Evolutionary conservation across 2,113 vertebrate genomes (phyloP).

Genomic region (Hemicordylus capensis): DNA sequence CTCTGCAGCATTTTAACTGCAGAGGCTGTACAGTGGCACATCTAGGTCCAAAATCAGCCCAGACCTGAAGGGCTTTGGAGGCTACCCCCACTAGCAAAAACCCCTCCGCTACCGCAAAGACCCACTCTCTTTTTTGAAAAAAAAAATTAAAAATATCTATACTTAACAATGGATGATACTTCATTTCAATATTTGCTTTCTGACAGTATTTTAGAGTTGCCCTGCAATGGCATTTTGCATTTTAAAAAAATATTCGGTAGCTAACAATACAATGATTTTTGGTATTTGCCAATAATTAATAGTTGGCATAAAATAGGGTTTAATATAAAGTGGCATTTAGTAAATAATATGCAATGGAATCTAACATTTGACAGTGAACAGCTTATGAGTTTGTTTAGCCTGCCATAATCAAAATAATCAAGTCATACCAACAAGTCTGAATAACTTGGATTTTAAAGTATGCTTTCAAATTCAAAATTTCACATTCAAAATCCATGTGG

Average conservation of each 20-base stretch:
- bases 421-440: background rate
- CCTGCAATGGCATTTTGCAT: background rate
- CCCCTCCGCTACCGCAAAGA: no score
- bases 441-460: background rate
- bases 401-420: background rate
- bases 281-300: background rate
- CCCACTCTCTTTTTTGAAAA: no score
- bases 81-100: no score
- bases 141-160: no score
- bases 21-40: no score
- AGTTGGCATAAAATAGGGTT: background rate
- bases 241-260: background rate
- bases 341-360: background rate
- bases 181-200: background rate
- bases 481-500: background rate
- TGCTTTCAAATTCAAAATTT: background rate
- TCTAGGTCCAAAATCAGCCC: no score
- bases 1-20: no score
- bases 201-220: background rate
- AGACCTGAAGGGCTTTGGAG: no score
- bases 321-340: background rate
- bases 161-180: background rate
- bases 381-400: background rate
- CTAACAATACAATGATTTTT: background rate
- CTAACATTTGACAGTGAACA: background rate